Evolutionary conservation across 2,113 vertebrate species (phyloP), one percentile per base, ranked within the genome.

Genomic region (Petroica traversi): DNA sequence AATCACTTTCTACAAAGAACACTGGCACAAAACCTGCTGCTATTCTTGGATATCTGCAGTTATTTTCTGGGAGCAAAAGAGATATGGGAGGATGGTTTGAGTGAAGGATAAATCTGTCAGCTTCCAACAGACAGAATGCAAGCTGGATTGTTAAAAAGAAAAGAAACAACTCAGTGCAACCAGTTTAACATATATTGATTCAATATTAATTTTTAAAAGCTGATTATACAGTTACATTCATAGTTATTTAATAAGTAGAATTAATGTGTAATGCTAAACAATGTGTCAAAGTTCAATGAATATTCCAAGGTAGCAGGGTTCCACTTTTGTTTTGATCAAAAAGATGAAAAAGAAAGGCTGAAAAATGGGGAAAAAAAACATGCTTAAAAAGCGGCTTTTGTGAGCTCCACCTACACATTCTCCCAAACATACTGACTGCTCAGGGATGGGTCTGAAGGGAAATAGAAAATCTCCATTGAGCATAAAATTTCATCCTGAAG

Each of bases 1-100:
- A 92, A 95, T 85, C 80, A 61, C 54, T 68, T 89, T 84, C 79
- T 55, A 85, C 83, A 93, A 81, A 92, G 76, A 91, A 89, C 14
- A 67, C 11, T 36, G 19, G n/a, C 72, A 93, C 33, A 92, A 93
- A 92, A 58, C 0, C 61, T 54, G 55, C 76, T 91, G 33, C 80
- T 91, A n/a, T 92, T 93, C 87, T 94, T 93, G 41, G 58, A 59
- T 78, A 95, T 58, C 57, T 77, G 67, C 72, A 78, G 66, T 33
- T 87, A 81, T 78, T 84, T 94, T 78, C 77, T 40, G 14, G 14
- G 14, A 80, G 67, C 17, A 86, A 73, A n/a, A 85, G 25, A 94
- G 26, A 90, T 31, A 92, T 2, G 19, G n/a, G 41, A 91, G 25
- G 41, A 83, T 24, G 14, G 38, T 40, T 28, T 38, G 51, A 69